Base-by-base conservation (phyloP, 2,113 vertebrate species). In the Miniopterus natalensis region DNA sequence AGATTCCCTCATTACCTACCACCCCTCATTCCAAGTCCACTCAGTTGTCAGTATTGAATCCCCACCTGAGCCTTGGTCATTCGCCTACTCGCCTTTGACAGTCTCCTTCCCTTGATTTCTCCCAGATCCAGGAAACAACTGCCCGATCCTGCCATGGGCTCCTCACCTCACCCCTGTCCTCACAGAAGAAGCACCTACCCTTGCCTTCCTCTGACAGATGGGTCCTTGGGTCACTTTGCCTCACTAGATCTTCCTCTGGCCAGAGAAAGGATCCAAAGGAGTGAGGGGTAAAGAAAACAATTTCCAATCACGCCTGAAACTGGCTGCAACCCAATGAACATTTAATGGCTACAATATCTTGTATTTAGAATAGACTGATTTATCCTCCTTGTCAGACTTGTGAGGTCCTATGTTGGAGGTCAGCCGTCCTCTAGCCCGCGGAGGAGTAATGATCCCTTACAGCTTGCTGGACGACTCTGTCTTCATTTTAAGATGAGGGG, bases 401-500 rank as follows among this genome's bases (percentile, higher is more conserved):
- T 31, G 5, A 81, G 94, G 70, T 88, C 36, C 53, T 84, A 31
- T 53, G 65, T 73, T 87, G 59, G 57, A 95, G 53, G 63, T 92
- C 66, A 66, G n/a, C 21, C 77, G 66, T 87, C 61, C 18, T 81
- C 85, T 71, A 80, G 66, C 29, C 29, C 65, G 13, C 49, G 15
- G 59, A 78, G 90, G 65, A 94, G 92, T 84, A 89, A 92, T 92
- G 45, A n/a, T 84, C 75, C 45, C 74, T 65, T 92, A 73, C 4
- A 80, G 20, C n/a, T 74, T 88, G 27, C 18, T 88, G 42, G n/a
- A 78, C 68, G 42, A 73, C 15, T 77, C 40, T 94, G 78, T 15
- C 61, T 95, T 92, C 93, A 85, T 84, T 94, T 91, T 95, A 80
- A 73, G 71, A 84, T 78, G 47, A 94, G 75, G 84, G 71, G 7